Evolutionary conservation across 2,113 vertebrate species (phyloP).

Genomic region (Salminus brasiliensis): DNA sequence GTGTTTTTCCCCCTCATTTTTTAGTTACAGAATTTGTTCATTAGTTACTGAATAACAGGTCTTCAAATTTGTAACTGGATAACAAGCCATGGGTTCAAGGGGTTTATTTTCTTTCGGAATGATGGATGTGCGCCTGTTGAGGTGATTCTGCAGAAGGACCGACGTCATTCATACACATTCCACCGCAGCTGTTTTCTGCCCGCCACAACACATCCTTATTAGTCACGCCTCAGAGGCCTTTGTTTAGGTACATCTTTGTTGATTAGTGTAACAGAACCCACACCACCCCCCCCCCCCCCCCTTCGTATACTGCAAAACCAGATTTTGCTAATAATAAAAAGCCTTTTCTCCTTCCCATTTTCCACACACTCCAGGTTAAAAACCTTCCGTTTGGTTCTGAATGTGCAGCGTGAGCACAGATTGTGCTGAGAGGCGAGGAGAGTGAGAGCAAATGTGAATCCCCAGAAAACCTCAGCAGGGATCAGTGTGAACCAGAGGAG

Average conservation of each 20-base stretch:
- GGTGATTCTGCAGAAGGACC: constrained; percentile 13
- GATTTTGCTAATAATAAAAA: not conserved
- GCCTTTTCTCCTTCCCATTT: not conserved
- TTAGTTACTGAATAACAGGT: no score
- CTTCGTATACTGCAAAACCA: not conserved
- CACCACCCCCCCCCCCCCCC: not conserved
- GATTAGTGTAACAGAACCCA: not conserved
- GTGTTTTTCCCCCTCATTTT: no score
- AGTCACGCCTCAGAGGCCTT: not conserved
- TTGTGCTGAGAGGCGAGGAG: not conserved
- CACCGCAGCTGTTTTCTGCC: not conserved
- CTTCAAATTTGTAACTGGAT: no score
- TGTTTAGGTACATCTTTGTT: constrained; percentile 5
- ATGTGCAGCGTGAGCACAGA: constrained; percentile 1
- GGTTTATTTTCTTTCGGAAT: not conserved
- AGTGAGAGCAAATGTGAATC: constrained; percentile 3
- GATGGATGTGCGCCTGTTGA: not conserved
- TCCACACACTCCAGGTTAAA: not conserved
- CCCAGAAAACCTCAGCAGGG: constrained; percentile 2
- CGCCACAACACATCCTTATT: not conserved
- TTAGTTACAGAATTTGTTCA: no score
- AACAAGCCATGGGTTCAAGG: not conserved
- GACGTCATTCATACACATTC: not conserved
- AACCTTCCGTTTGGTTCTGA: not conserved
- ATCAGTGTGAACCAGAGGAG: constrained; percentile 1